Evolutionary conservation across 2,113 vertebrate species (phyloP), one percentile per base, ranked within the genome.

Genomic region (Aspiorhynchus laticeps): DNA sequence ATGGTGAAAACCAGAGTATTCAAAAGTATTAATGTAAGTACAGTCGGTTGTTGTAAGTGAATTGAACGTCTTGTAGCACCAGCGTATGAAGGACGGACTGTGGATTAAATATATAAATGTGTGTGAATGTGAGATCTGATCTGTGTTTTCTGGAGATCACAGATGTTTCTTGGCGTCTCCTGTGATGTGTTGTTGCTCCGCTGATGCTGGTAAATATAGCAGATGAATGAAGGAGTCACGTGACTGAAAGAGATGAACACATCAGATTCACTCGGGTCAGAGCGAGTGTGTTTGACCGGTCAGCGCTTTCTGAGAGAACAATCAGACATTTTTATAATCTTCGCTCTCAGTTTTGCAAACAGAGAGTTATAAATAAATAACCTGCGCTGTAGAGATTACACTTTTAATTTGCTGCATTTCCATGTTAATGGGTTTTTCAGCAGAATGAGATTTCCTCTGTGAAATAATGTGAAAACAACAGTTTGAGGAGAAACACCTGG

Each of bases 381-480:
- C 24, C 24, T 46, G 38, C n/a, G 12, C 41, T 75, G 24, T 26
- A 21, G 24, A 46, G 73, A 46, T 75, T 75, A 75, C 11, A 46
- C 24, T 14, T 75, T 46, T 75, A 75, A 75, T 75, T 74, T 74
- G 9, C 71, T 74, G 21, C 71, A 74, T 74, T 75, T 75, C 38
- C 41, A 46, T 75, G 73, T 75, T 75, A 75, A 75, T 75, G 73
- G n/a, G 24, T 75, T 74, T 74, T 75, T 75, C 24, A 46, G 38
- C n/a, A 3, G 38, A 75, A 26, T 46, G 24, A 46, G n/a, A 63
- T 63, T 63, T 63, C 11, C 56, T 61, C 56, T 61, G 24, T 61
- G 56, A 53, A 53, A 53, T 53, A 53, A 19, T 53, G 48, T 15
- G 48, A 61, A 61, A 61, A 61, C 24, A 61, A 53, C 51, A 51